These are phyloP conservation scores for Conops quadrifasciatus DNA, from an alignment of 2,888 invertebrate species.

Conservation along the genomic window DNA sequence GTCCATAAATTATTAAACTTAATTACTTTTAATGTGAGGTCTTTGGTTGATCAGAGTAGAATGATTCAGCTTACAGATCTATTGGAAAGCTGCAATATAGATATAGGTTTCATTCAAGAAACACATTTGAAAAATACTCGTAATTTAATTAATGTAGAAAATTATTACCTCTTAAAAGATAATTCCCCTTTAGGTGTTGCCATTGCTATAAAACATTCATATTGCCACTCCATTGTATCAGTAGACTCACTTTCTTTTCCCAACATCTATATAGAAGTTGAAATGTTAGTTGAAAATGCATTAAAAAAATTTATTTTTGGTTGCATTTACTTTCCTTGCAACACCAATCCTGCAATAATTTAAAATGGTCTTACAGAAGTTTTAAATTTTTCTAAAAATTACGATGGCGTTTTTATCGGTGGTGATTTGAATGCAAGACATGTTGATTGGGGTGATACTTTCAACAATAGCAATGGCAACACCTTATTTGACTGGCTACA, in stretches of 20 bases:
- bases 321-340: too few species aligned
- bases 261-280: not conserved
- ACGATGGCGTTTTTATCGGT: not conserved
- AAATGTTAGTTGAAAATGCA: not conserved
- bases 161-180: too few species aligned
- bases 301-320: not conserved
- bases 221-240: not conserved
- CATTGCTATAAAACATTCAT: too few species aligned
- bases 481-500: not conserved
- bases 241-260: not conserved
- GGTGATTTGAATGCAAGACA: slow-evolving; percentile 6
- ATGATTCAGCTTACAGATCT: too few species aligned
- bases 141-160: too few species aligned
- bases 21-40: slow-evolving; percentile 16
- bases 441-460: not conserved
- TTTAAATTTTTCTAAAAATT: not conserved
- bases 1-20: slow-evolving; percentile 12
- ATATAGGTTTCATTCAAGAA: too few species aligned
- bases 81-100: too few species aligned
- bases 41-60: too few species aligned
- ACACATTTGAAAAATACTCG: too few species aligned
- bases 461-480: slow-evolving; percentile 27
- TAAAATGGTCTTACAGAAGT: not conserved
- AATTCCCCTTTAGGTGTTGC: too few species aligned
- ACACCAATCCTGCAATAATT: not conserved